Base-by-base conservation (phyloP, 1,140 invertebrate genomes). In the Mercenaria mercenaria region DNA sequence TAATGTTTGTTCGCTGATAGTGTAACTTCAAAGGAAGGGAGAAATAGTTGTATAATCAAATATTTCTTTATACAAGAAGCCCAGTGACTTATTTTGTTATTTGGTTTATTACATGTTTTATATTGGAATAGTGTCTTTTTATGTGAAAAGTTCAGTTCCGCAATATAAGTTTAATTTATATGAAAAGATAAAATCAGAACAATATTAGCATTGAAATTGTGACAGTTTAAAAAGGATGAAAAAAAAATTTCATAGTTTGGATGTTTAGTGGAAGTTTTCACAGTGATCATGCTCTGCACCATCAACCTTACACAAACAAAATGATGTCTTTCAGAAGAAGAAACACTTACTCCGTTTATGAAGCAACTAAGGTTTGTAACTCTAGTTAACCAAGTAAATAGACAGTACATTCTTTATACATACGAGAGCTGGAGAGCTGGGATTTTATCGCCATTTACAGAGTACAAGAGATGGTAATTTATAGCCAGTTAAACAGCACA, bases 291-390 rank as follows among this genome's bases (percentile, higher is more conserved):
- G 34, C 20, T 39, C 6, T 18, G 67, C 67, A 4, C 13, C 11
- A 39, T 2, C 29, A 26, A 72, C 4, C 43, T 47, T 47, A 47
- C 15, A 15, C 15, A 47, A 47, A 26, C 29, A 80, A 56, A 8
- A 81, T 50, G 18, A 85, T 74, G 69, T 50, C 69, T 0, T 85
- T 85, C n/a, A 39, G 83, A 50, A 50, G 69, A n/a, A 32, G 83
- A 34, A 74, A 76, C 23, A 50, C 83, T 0, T 85, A 85, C 37
- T 85, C 83, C 13, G 67, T 85, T 10, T 85, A 32, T 85, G 83
- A 76, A 74, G 83, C 83, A 1, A 23, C 64, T 26, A 85, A 85
- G 69, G 83, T 85, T 34, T 74, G 81, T 69, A 29, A 29, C 1
- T 47, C 15, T 47, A 47, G 15, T 6, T 8, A 47, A 6, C 6